A percentile compares a stretch with the other conserved stretches of the same genome.
phyloP scores from a whole-genome alignment of 2,888 invertebrate genomes.

The Gastrophysa polygoni region DNA sequence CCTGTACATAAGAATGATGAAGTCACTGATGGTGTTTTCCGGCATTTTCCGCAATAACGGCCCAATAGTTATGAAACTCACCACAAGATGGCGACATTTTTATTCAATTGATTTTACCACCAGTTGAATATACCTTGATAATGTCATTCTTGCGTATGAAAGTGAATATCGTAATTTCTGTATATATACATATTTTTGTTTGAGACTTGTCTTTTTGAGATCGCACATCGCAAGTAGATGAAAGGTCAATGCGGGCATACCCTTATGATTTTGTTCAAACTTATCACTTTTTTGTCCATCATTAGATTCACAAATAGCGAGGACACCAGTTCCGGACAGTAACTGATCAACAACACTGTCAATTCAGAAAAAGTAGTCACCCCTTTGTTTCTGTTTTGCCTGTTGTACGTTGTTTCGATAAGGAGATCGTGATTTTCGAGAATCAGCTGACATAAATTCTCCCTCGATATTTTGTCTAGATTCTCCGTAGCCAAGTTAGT shows the following conservation, averaged over 20 bases:
- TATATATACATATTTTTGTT: too few species aligned
- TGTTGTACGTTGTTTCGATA: constrained; percentile 58
- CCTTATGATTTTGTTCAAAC: constrained; percentile 57
- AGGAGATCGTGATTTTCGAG: constrained; percentile 61
- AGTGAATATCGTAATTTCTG: too few species aligned
- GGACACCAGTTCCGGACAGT: constrained; percentile 59
- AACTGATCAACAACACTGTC: constrained; percentile 60
- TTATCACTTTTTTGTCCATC: constrained; percentile 54
- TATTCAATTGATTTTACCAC: too few species aligned
- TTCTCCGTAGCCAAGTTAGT: constrained; percentile 58
- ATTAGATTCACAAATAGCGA: constrained; percentile 60
- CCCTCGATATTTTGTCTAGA: constrained; percentile 57
- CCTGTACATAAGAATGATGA: too few species aligned
- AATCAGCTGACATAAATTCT: constrained; percentile 55
- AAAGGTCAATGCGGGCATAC: constrained; percentile 34
- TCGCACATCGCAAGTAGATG: too few species aligned
- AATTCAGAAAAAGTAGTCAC: constrained; percentile 63
- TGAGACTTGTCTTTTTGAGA: too few species aligned
- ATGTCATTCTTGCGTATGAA: too few species aligned
- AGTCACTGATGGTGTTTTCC: too few species aligned
- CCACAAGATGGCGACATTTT: too few species aligned
- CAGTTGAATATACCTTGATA: too few species aligned
- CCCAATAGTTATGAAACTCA: too few species aligned
- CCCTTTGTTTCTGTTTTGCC: constrained; percentile 50
- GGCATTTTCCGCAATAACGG: too few species aligned